Conservation (phyloP, 1,140 invertebrate species). For the Trinorchestia longiramus region DNA sequence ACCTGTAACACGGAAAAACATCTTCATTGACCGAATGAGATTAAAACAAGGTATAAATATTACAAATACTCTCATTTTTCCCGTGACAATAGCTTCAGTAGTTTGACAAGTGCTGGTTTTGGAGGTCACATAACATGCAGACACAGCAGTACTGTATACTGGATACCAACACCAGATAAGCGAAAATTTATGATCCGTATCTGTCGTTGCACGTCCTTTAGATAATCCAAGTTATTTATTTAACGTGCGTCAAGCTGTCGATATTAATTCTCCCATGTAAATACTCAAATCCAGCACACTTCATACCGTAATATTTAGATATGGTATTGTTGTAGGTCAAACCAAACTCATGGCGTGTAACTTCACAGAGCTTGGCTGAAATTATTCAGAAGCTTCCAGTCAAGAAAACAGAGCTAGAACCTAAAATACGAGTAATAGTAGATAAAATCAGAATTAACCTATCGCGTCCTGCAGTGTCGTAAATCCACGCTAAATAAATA, state of each 20-base stretch:
- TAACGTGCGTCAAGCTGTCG: not conserved
- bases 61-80: too few species aligned
- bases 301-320: not conserved
- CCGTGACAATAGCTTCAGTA: too few species aligned
- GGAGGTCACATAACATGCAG: too few species aligned
- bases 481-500: not conserved
- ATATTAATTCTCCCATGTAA: not conserved
- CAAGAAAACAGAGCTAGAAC: not conserved
- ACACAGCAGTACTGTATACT: too few species aligned
- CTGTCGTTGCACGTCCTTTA: too few species aligned
- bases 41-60: too few species aligned
- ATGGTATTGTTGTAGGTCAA: not conserved
- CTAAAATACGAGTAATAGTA: not conserved
- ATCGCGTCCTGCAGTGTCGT: not conserved
- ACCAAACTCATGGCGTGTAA: not conserved
- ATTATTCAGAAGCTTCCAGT: not conserved
- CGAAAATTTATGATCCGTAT: too few species aligned
- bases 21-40: too few species aligned
- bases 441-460: not conserved
- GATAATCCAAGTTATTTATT: not conserved
- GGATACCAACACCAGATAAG: too few species aligned
- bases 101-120: too few species aligned
- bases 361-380: not conserved
- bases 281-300: not conserved
- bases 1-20: too few species aligned